Conservation (phyloP, 2,888 invertebrate species). For the Hyposoter dolosus region DNA sequence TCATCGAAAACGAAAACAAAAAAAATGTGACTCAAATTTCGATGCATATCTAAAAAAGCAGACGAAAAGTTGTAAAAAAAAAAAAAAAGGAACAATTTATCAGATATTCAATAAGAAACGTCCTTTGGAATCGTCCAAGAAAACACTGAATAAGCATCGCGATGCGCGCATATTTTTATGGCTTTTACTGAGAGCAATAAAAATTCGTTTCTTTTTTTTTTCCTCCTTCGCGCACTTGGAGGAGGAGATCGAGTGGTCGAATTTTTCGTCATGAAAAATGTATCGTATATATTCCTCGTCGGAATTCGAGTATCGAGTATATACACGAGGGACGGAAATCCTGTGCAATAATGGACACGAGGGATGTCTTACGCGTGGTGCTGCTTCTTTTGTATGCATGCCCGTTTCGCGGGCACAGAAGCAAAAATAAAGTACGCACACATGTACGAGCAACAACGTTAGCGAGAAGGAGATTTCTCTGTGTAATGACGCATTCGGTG, state of each 20-base stretch:
- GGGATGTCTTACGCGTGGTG: not conserved
- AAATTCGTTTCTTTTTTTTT: not conserved
- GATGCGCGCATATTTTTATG: conserved; percentile 19
- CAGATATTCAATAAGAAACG: not conserved
- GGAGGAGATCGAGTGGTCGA: conserved; percentile 15
- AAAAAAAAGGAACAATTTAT: not conserved
- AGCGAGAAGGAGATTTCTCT: conserved; percentile 34
- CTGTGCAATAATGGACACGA: conserved; percentile 38
- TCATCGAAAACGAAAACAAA: no score
- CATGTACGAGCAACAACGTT: not conserved
- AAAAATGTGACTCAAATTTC: no score
- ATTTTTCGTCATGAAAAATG: conserved; percentile 54
- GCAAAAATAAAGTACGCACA: not conserved
- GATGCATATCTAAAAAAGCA: no score
- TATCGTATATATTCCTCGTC: conserved; percentile 37
- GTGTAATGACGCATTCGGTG: conserved; percentile 64
- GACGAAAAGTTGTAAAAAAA: not conserved
- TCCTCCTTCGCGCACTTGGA: not conserved
- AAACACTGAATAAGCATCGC: not conserved
- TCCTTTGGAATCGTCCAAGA: not conserved
- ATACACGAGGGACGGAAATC: conserved; percentile 54
- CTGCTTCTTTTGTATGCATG: not conserved
- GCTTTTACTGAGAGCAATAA: conserved; percentile 21
- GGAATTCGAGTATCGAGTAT: not conserved
- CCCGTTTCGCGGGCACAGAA: not conserved